Conservation (phyloP, 37 sponge, comb jelly and placozoan species). For the Chondrilla cf. caribensis region DNA sequence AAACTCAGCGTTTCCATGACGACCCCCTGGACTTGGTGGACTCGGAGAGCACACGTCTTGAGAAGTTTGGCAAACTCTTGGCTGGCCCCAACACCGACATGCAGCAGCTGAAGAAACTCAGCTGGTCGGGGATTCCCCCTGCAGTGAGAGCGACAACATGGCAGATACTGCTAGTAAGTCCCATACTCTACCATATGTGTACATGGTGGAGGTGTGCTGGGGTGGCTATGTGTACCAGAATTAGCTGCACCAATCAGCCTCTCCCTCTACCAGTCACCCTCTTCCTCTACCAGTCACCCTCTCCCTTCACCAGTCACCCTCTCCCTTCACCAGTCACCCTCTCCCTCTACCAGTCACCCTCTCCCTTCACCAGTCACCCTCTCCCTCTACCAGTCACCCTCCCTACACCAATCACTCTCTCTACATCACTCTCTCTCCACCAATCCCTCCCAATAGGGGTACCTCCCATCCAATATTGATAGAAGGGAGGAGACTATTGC, state of each 20-base stretch:
- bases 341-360: too few species aligned
- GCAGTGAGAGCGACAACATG: slow-evolving; percentile 82
- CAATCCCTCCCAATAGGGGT: slow-evolving; percentile 53
- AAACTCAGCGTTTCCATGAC: background rate
- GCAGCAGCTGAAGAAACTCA: slow-evolving; percentile 69
- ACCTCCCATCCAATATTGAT: slow-evolving; percentile 92
- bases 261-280: too few species aligned
- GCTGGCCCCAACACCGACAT: slow-evolving; percentile 88
- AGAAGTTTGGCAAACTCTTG: slow-evolving; percentile 83
- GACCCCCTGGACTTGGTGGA: slow-evolving; percentile 63
- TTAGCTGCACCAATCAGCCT: too few species aligned
- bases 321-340: too few species aligned
- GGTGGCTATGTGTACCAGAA: too few species aligned
- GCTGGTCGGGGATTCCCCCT: slow-evolving; percentile 86
- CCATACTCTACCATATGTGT: background rate
- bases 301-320: too few species aligned
- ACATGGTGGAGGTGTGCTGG: too few species aligned
- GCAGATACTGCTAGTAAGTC: slow-evolving; percentile 81
- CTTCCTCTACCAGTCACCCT: too few species aligned
- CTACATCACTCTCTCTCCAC: background rate
- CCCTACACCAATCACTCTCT: background rate
- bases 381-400: background rate
- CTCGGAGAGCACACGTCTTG: slow-evolving; percentile 72
- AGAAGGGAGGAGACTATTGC: slow-evolving; percentile 80
- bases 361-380: background rate